Evolutionary conservation across 2,797 vertebrate genomes (phyloP).

Genomic region (Anguilla marmorata): DNA sequence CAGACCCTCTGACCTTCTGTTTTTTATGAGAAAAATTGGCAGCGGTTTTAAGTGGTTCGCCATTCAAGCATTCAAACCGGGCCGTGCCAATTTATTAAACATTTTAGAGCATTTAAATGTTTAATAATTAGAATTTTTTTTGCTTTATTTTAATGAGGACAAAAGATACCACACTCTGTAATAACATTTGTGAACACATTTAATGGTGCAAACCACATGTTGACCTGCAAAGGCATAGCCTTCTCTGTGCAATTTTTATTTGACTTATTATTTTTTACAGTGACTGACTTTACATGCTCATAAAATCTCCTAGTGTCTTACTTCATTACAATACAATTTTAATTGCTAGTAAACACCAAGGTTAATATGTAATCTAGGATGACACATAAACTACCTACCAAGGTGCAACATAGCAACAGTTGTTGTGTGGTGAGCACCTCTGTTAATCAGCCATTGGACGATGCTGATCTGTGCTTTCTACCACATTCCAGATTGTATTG

Average conservation of each 20-base stretch:
- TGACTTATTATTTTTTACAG: neutral
- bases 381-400: neutral
- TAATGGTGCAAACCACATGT: neutral
- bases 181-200: neutral
- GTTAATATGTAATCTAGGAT: neutral
- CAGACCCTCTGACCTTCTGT: neutral
- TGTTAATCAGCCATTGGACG: neutral
- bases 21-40: neutral
- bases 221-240: neutral
- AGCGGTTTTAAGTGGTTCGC: neutral
- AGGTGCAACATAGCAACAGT: neutral
- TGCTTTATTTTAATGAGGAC: neutral
- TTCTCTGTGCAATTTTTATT: neutral
- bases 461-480: too few relatives aligned
- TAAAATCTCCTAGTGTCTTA: neutral
- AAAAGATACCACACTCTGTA: too few relatives aligned
- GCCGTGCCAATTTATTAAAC: neutral
- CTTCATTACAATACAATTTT: neutral
- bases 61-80: neutral
- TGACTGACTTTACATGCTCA: neutral
- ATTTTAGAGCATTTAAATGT: neutral
- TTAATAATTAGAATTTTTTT: neutral
- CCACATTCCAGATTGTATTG: neutral
- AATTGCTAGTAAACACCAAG: neutral
- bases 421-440: neutral